phyloP scores from a whole-genome alignment of 2,888 invertebrate species.

The Pyrrhopygopsis socrates region DNA sequence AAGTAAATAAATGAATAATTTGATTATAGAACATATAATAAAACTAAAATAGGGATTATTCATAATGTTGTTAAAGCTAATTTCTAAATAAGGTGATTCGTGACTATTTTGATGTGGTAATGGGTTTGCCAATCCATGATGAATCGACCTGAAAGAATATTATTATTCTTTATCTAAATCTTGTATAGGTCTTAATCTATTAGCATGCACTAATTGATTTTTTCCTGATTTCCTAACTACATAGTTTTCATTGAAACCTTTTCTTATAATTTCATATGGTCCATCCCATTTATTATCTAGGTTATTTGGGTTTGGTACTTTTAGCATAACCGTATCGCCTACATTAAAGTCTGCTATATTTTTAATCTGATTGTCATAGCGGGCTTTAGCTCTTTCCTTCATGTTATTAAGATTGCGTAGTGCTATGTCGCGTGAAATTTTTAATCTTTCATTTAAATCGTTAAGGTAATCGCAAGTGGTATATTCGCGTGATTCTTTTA shows the following conservation, averaged over 20 bases:
- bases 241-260: constrained; percentile 79
- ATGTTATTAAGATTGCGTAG: constrained; percentile 76
- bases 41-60: neutral
- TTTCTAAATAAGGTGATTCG: neutral
- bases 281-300: constrained; percentile 87
- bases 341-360: constrained; percentile 81
- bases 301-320: constrained; percentile 85
- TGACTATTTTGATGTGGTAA: neutral
- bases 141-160: neutral
- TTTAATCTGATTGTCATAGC: constrained; percentile 84
- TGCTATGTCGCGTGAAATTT: constrained; percentile 83
- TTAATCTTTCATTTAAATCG: constrained; percentile 85
- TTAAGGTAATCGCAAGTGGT: constrained; percentile 83
- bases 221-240: constrained; percentile 62
- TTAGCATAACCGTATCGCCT: constrained; percentile 71
- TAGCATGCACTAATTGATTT: constrained; percentile 72
- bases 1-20: neutral
- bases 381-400: constrained; percentile 86
- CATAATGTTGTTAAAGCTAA: neutral
- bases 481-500: constrained; percentile 82
- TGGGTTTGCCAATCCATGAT: neutral
- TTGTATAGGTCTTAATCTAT: constrained; percentile 56
- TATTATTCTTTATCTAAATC: neutral
- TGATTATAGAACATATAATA: neutral
- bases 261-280: constrained; percentile 80